Percentiles rank a stretch among this genome's conserved stretches.
phyloP scores from a whole-genome alignment of 1,140 invertebrate species.

The Temnothorax longispinosus region DNA sequence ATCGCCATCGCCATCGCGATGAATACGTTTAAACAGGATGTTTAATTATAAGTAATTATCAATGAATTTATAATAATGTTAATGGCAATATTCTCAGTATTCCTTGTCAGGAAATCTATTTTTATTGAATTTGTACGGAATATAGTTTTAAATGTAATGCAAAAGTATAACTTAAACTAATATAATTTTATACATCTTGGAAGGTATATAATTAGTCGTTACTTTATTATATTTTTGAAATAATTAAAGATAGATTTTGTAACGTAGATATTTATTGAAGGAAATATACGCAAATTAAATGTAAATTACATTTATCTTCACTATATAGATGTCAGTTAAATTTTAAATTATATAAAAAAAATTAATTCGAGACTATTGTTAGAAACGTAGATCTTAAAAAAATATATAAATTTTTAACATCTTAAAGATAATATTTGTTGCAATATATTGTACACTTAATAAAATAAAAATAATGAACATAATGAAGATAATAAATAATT shows the following conservation, averaged over 20 bases:
- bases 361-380: not conserved
- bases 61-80: not conserved
- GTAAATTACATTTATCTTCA: not conserved
- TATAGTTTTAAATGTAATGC: slow-evolving; percentile 5
- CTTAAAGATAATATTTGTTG: not conserved
- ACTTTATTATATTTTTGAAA: not conserved
- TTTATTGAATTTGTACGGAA: not conserved
- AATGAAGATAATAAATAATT: slow-evolving; percentile 11
- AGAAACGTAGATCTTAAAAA: not conserved
- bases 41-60: not conserved
- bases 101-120: not conserved
- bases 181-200: slow-evolving; percentile 5
- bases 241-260: not conserved
- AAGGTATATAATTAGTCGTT: not conserved
- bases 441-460: not conserved
- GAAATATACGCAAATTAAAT: not conserved
- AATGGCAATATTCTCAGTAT: not conserved
- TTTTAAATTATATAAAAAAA: not conserved
- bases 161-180: slow-evolving; percentile 28
- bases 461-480: not conserved
- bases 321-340: not conserved
- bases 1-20: not conserved
- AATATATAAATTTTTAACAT: not conserved
- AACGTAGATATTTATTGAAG: not conserved
- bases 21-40: not conserved